A percentile compares a stretch with the other conserved stretches of the same genome.
These are phyloP conservation scores for Andrena haemorrhoa DNA, from an alignment of 2,888 invertebrate species.

Conservation along the genomic window DNA sequence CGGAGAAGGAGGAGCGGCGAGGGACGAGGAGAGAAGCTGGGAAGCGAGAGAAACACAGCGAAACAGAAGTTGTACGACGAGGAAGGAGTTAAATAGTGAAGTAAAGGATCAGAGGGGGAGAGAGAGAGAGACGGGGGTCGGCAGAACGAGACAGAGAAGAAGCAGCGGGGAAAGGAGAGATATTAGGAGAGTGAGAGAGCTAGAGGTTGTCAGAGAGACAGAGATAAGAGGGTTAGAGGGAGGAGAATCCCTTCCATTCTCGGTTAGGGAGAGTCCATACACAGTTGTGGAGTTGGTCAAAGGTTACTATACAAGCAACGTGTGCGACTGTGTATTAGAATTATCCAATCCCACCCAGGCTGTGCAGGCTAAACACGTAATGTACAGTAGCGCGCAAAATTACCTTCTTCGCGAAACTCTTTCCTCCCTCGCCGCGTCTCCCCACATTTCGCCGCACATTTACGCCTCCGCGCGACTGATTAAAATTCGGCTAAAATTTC, in stretches of 20 bases:
- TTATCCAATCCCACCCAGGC: conserved; percentile 75
- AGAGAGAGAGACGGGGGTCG: neutral
- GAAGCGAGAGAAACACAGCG: conserved; percentile 33
- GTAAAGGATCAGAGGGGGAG: conserved; percentile 46
- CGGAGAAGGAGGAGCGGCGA: neutral
- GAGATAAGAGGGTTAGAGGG: conserved; percentile 19
- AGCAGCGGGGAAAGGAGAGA: neutral
- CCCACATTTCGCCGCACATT: neutral
- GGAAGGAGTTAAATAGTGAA: conserved; percentile 47
- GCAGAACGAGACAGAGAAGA: neutral
- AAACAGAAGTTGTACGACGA: conserved; percentile 44
- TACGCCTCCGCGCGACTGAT: conserved; percentile 12
- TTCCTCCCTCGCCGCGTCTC: neutral
- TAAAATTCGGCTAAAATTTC: conserved; percentile 33
- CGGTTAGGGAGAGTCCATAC: conserved; percentile 61
- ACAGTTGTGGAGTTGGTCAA: conserved; percentile 75
- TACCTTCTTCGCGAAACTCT: conserved; percentile 36
- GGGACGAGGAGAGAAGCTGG: conserved; percentile 16
- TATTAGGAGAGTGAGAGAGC: conserved; percentile 26
- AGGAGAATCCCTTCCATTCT: conserved; percentile 61
- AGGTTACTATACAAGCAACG: conserved; percentile 72
- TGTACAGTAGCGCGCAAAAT: conserved; percentile 70
- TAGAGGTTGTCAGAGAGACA: neutral
- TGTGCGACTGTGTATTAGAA: conserved; percentile 78
- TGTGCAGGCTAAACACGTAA: conserved; percentile 68